Percentiles rank a stretch among this genome's conserved stretches.
These are phyloP conservation scores for Cynaeus angustus DNA, from an alignment of 2,888 invertebrate genomes.

Conservation along the genomic window DNA sequence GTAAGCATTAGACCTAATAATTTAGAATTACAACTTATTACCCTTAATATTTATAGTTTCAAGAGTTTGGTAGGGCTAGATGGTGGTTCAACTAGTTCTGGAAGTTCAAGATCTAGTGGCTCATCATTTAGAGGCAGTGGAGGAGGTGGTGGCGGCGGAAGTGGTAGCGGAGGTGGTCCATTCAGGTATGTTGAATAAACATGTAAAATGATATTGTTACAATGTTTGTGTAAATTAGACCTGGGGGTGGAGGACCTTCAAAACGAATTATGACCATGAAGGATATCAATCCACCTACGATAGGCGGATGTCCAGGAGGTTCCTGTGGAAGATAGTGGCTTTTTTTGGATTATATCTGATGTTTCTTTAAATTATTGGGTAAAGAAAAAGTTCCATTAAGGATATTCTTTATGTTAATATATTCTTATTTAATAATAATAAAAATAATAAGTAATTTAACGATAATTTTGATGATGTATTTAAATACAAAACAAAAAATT, in stretches of 20 bases:
- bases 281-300: conserved; percentile 63
- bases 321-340: conserved; percentile 61
- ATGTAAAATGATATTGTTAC: neutral
- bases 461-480: too few species aligned
- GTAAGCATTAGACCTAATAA: conserved; percentile 27
- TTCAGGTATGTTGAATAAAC: conserved; percentile 25
- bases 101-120: conserved; percentile 34
- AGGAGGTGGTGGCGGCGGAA: conserved; percentile 42
- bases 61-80: conserved; percentile 45
- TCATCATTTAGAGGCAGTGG: conserved; percentile 42
- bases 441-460: neutral
- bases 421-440: neutral
- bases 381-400: neutral
- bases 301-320: conserved; percentile 62
- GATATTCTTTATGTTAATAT: neutral
- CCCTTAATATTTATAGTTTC: conserved; percentile 26
- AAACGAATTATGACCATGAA: conserved; percentile 61
- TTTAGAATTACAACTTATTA: neutral
- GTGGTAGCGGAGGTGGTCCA: conserved; percentile 42
- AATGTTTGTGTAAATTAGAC: conserved; percentile 45
- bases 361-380: conserved; percentile 24
- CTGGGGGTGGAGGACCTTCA: conserved; percentile 59
- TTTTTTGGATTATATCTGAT: conserved; percentile 5
- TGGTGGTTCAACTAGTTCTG: conserved; percentile 12
- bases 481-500: too few species aligned